Evolutionary conservation across 1,140 invertebrate species (phyloP), one percentile per base, ranked within the genome.

Genomic region (Drosophila rhopaloa): DNA sequence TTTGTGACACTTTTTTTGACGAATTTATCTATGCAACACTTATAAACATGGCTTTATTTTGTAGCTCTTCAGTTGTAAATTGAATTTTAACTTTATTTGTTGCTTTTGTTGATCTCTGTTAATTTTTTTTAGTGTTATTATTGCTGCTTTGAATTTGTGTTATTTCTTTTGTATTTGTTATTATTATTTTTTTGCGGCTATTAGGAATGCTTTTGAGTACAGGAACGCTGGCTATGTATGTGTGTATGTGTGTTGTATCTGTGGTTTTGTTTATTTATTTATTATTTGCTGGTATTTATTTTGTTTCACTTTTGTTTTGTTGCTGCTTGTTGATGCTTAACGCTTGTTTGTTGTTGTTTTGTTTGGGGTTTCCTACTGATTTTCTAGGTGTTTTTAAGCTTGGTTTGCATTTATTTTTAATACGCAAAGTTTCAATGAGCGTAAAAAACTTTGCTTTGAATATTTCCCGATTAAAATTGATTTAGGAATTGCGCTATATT

Each of bases 151-250:
- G 24, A 5, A 2, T 48, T 27, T n/a, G 43, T 67, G 44, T 53
- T 59, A 37, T 77, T 63, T 19, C 62, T 47, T 56, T 11, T 14
- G 56, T 59, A 11, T 40, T 59, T 65, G 46, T 14, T 53, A 35
- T 50, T 50, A 47, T 66, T 54, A 47, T 50, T 29, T 63, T 84
- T 19, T 70, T 76, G 57, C 84, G 58, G 66, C 59, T 61, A 58
- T 77, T 88, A 88, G 83, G 83, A 88, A 88, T 88, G 84, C 86
- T 89, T 63, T 77, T 89, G 84, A 88, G 85, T 88, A 83, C 72
- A 88, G 83, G 83, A 88, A 88, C 83, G 84, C 83, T 89, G 73
- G 84, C 80, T 88, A 70, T 76, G 71, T 66, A 38, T 58, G 56
- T 72, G 43, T 59, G 47, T 37, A 5, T 43, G 16, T 58, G 43